Evolutionary conservation across 2,797 vertebrate genomes (phyloP).

Genomic region (Propithecus perrieri): DNA sequence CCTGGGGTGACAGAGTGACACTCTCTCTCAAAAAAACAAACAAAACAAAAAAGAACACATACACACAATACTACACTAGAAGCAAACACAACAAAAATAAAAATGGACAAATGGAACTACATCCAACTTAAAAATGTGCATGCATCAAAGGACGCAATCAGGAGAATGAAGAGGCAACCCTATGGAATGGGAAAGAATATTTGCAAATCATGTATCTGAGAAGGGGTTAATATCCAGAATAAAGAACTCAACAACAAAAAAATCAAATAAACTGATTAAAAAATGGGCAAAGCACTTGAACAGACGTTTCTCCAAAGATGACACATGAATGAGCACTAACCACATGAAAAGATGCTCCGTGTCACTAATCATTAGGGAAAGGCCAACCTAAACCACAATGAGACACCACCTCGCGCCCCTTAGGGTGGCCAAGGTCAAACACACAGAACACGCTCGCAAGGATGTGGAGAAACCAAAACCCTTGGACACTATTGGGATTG

Average conservation of each 20-base stretch:
- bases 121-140: not conserved
- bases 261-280: not conserved
- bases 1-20: too few species aligned
- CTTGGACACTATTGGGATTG: not conserved
- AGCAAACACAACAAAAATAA: not conserved
- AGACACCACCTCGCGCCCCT: not conserved
- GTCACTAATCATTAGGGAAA: not conserved
- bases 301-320: not conserved
- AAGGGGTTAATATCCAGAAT: not conserved
- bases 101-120: not conserved
- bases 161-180: not conserved
- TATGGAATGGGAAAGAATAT: not conserved
- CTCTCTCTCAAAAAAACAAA: too few species aligned
- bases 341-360: not conserved
- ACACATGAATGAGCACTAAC: too few species aligned
- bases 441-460: not conserved
- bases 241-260: not conserved
- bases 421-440: not conserved
- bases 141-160: not conserved
- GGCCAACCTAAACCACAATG: not conserved
- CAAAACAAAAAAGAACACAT: not conserved
- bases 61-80: not conserved
- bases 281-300: not conserved
- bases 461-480: not conserved
- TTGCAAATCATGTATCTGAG: not conserved